These are phyloP conservation scores for Tupiocoris notatus DNA, from an alignment of 2,888 invertebrate genomes.

Conservation along the genomic window DNA sequence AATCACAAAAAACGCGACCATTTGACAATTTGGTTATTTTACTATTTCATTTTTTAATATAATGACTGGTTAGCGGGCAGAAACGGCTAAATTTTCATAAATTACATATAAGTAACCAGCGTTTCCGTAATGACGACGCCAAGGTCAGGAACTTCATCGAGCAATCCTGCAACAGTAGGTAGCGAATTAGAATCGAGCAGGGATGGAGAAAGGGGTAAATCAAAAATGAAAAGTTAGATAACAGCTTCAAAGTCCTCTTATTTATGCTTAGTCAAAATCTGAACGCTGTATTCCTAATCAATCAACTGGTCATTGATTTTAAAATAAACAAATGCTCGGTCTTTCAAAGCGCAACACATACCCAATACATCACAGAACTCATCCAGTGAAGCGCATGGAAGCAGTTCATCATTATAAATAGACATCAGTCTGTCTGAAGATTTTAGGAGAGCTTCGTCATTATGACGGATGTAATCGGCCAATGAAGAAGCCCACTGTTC, in stretches of 20 bases:
- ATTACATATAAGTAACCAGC: conserved; percentile 32
- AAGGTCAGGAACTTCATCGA: conserved; percentile 48
- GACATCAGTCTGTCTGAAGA: conserved; percentile 79
- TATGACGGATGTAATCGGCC: conserved; percentile 90
- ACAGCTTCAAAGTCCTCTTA: no score
- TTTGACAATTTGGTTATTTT: not conserved
- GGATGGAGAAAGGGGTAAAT: no score
- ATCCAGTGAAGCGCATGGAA: conserved; percentile 84
- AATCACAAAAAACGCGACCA: not conserved
- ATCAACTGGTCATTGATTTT: no score
- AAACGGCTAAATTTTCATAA: not conserved
- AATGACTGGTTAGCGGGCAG: not conserved
- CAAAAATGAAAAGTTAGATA: no score
- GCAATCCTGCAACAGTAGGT: conserved; percentile 45
- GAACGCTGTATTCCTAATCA: no score
- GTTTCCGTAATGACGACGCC: conserved; percentile 48
- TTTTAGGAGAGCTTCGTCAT: conserved; percentile 87
- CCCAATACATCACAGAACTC: conserved; percentile 94
- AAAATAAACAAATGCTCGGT: no score
- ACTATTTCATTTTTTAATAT: not conserved
- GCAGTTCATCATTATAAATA: conserved; percentile 80
- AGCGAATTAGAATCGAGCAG: not conserved
- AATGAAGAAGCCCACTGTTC: conserved; percentile 87
- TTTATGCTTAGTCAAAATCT: no score
- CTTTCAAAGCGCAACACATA: no score